phyloP scores from a whole-genome alignment of 2,797 vertebrate genomes.

The Cygnus olor region DNA sequence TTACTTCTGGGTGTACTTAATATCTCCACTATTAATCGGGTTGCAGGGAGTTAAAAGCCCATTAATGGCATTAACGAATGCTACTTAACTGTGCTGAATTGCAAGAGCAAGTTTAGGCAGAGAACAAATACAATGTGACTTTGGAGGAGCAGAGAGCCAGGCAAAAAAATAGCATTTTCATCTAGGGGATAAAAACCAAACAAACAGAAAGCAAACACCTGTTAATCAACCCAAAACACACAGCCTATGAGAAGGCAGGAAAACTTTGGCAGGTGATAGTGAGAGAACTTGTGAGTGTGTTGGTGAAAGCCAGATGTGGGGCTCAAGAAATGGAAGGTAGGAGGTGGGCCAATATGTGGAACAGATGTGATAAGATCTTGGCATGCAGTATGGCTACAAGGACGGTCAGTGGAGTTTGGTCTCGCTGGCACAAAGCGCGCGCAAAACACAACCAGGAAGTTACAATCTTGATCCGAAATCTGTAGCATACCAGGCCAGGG shows the following conservation, averaged over 20 bases:
- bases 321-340: neutral
- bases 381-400: neutral
- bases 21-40: conserved; percentile 67
- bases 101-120: conserved; percentile 67
- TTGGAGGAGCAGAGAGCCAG: conserved; percentile 40
- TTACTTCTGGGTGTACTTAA: conserved; percentile 65
- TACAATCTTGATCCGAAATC: neutral
- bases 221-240: conserved; percentile 7
- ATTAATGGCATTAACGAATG: conserved; percentile 68
- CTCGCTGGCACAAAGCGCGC: neutral
- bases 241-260: neutral
- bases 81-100: conserved; percentile 60
- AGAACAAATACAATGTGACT: conserved; percentile 62
- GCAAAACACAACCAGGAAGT: neutral
- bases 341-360: neutral
- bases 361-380: conserved; percentile 1
- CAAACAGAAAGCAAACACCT: neutral
- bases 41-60: conserved; percentile 66
- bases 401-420: neutral
- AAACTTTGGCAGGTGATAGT: neutral
- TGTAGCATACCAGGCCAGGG: neutral
- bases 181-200: neutral
- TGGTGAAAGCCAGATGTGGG: neutral
- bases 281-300: neutral
- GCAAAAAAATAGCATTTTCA: neutral